Evolutionary conservation across 2,888 invertebrate genomes (phyloP).

Genomic region (Orchesella flavescens): DNA sequence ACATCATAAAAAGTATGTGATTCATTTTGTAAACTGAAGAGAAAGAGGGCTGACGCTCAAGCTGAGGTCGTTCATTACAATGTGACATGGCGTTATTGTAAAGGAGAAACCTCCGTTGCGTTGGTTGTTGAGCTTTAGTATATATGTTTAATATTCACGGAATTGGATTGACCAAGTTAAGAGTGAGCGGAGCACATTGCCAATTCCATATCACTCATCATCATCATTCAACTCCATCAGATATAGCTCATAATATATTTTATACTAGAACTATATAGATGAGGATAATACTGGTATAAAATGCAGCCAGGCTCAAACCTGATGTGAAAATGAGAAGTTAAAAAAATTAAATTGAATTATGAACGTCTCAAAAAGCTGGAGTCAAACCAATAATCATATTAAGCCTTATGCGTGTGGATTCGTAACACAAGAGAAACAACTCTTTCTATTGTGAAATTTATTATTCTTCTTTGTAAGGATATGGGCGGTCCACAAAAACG

Average conservation of each 20-base stretch:
- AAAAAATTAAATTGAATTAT: conserved; percentile 51
- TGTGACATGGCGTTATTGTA: conserved; percentile 17
- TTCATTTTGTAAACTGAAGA: too few relatives aligned
- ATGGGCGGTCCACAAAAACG: conserved; percentile 44
- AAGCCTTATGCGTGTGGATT: conserved; percentile 4
- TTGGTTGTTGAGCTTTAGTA: conserved; percentile 14
- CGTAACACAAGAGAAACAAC: conserved; percentile 30
- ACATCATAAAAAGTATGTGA: too few relatives aligned
- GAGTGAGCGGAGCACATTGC: conserved; percentile 5
- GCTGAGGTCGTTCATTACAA: background rate
- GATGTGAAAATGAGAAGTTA: conserved; percentile 44
- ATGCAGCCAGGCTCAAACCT: conserved; percentile 12
- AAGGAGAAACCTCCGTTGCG: conserved; percentile 11
- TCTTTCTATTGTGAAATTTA: conserved; percentile 49
- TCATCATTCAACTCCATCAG: conserved; percentile 28
- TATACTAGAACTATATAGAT: conserved; percentile 10
- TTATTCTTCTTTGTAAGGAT: conserved; percentile 47
- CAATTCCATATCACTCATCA: conserved; percentile 35
- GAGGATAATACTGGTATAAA: background rate
- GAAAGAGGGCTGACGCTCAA: too few relatives aligned
- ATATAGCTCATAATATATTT: background rate
- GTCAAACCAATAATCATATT: conserved; percentile 52
- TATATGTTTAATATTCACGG: background rate
- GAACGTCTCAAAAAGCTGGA: conserved; percentile 51
- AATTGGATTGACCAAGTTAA: conserved; percentile 43